phyloP scores from a whole-genome alignment of 2,888 invertebrate species.

The Xestobium rufovillosum region DNA sequence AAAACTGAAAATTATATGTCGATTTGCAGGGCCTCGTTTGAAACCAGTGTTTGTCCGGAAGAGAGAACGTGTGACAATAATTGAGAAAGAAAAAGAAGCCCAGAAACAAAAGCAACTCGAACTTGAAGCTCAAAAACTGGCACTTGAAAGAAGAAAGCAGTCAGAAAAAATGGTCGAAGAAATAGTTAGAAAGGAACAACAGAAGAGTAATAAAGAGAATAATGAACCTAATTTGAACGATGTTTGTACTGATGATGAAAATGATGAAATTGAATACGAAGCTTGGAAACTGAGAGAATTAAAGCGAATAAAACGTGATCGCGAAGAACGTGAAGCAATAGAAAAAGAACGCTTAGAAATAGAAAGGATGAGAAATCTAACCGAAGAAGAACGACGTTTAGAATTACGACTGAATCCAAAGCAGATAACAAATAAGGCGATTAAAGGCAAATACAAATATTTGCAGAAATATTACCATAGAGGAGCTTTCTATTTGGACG shows the following conservation, averaged over 20 bases:
- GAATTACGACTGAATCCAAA: slow-evolving; percentile 90
- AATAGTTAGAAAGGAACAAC: slow-evolving; percentile 74
- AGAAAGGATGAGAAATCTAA: slow-evolving; percentile 85
- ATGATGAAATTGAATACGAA: slow-evolving; percentile 94
- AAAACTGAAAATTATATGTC: slow-evolving; percentile 3
- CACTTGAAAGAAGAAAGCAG: slow-evolving; percentile 82
- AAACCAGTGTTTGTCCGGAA: slow-evolving; percentile 94
- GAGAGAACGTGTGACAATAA: slow-evolving; percentile 88
- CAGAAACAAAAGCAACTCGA: slow-evolving; percentile 79
- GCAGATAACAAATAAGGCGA: slow-evolving; percentile 84
- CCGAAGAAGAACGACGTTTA: slow-evolving; percentile 90
- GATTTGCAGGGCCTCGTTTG: slow-evolving; percentile 64
- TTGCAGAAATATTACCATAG: slow-evolving; percentile 99
- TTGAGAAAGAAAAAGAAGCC: slow-evolving; percentile 87
- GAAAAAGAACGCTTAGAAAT: slow-evolving; percentile 85
- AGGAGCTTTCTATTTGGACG: slow-evolving; percentile 96
- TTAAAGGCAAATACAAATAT: slow-evolving; percentile 98
- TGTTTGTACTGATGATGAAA: slow-evolving; percentile 90
- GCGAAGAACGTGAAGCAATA: slow-evolving; percentile 84
- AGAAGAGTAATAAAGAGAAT: slow-evolving; percentile 54
- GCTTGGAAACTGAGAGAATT: slow-evolving; percentile 97
- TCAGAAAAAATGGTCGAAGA: slow-evolving; percentile 88
- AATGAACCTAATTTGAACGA: slow-evolving; percentile 74
- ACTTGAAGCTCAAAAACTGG: slow-evolving; percentile 71
- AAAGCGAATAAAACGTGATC: slow-evolving; percentile 90